phyloP scores from a whole-genome alignment of 2,113 vertebrate species.

The Leucoraja erinaceus region DNA sequence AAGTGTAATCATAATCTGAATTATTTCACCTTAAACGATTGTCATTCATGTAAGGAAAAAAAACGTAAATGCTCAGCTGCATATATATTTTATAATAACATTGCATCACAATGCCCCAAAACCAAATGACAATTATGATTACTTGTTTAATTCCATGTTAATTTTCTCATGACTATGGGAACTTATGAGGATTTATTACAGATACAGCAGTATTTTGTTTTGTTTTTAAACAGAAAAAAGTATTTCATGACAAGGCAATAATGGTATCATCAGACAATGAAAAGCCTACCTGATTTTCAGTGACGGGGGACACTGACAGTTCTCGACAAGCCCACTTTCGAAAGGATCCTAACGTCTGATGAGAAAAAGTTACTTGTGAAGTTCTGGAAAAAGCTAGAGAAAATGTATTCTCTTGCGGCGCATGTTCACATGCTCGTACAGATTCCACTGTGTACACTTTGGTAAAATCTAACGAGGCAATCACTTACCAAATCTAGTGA shows the following conservation, averaged over 20 bases:
- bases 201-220: not conserved
- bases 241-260: not conserved
- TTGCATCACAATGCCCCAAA: not conserved
- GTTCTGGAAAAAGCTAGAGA: not conserved
- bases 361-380: conserved; percentile 30
- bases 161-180: not conserved
- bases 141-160: not conserved
- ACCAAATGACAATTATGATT: not conserved
- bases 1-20: not conserved
- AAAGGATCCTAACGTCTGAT: conserved; percentile 31
- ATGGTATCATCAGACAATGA: not conserved
- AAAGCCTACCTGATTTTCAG: conserved; percentile 34
- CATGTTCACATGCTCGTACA: not conserved
- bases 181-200: not conserved
- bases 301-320: conserved; percentile 31
- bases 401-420: not conserved
- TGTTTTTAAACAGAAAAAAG: not conserved
- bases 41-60: not conserved
- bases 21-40: not conserved
- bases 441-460: not conserved
- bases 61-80: not conserved
- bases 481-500: conserved; percentile 8
- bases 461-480: not conserved
- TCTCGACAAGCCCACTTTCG: conserved; percentile 35
- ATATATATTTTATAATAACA: not conserved